Percentiles rank a stretch among this genome's conserved stretches.
phyloP scores from a whole-genome alignment of 2,888 invertebrate genomes.

The Enchytraeus crypticus region DNA sequence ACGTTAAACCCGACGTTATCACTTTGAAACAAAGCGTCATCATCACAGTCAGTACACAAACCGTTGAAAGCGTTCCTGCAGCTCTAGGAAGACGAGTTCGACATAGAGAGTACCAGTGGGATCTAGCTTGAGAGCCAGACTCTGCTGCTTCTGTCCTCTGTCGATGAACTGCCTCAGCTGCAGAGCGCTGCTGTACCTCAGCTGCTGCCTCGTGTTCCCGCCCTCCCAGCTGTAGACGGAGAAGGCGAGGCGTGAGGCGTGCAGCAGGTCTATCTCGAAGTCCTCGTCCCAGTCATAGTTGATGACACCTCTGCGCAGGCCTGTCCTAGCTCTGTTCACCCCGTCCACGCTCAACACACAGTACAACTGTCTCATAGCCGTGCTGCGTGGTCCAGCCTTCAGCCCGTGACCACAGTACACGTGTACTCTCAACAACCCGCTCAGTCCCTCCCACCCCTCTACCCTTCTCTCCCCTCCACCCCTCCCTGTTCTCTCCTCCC shows the following conservation, averaged over 20 bases:
- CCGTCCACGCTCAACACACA: slow-evolving; percentile 95
- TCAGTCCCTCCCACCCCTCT: slow-evolving; percentile 5
- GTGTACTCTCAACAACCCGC: slow-evolving; percentile 45
- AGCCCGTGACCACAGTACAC: slow-evolving; percentile 52
- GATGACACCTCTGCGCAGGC: slow-evolving; percentile 86
- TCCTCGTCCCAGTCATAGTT: slow-evolving; percentile 99
- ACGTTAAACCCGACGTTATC: too few relatives aligned
- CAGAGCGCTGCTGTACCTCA: slow-evolving; percentile 42
- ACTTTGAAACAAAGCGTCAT: too few relatives aligned
- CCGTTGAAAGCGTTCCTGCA: slow-evolving; percentile 66
- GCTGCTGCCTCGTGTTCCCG: slow-evolving; percentile 79
- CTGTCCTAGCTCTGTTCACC: slow-evolving; percentile 90
- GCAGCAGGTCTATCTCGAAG: slow-evolving; percentile 89
- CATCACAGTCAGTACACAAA: too few relatives aligned
- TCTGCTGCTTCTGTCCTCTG: slow-evolving; percentile 52
- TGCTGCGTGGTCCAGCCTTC: slow-evolving; percentile 45
- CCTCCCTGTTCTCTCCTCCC: slow-evolving; percentile 13
- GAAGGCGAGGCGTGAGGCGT: slow-evolving; percentile 80
- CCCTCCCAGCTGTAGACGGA: slow-evolving; percentile 99
- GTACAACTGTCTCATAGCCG: slow-evolving; percentile 65
- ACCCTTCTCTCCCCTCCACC: background rate
- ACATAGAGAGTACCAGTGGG: slow-evolving; percentile 67
- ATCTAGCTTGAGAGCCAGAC: slow-evolving; percentile 76
- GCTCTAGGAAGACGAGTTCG: slow-evolving; percentile 55
- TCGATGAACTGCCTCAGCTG: slow-evolving; percentile 9